Evolutionary conservation across 2,797 vertebrate species (phyloP).

Genomic region (Sebastiscus albofasciatus): DNA sequence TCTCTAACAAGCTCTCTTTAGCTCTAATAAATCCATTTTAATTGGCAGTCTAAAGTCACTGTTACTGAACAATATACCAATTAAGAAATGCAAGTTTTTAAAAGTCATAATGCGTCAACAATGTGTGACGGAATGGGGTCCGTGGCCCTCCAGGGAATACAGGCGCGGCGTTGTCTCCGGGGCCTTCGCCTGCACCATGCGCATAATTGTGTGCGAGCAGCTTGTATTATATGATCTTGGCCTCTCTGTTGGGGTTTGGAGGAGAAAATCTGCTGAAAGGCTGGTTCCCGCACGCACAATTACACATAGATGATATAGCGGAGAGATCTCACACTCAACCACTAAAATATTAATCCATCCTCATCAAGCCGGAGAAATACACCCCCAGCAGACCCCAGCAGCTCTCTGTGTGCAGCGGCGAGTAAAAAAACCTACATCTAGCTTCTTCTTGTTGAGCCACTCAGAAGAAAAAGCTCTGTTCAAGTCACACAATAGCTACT

Average conservation of each 20-base stretch:
- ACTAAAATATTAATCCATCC: slow-evolving; percentile 74
- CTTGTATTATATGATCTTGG: slow-evolving; percentile 35
- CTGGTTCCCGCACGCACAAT: slow-evolving; percentile 66
- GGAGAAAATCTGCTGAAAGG: slow-evolving; percentile 62
- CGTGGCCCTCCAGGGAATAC: slow-evolving; percentile 21
- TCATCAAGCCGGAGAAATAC: slow-evolving; percentile 58
- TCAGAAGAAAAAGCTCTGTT: not conserved
- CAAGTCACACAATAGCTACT: not conserved
- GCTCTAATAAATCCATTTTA: slow-evolving; percentile 40
- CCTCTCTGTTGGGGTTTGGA: slow-evolving; percentile 23
- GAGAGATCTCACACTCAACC: slow-evolving; percentile 56
- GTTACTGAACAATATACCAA: slow-evolving; percentile 17
- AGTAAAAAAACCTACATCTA: slow-evolving; percentile 9
- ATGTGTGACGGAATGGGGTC: slow-evolving; percentile 46
- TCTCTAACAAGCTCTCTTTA: slow-evolving; percentile 4
- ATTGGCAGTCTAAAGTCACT: not conserved
- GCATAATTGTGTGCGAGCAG: not conserved
- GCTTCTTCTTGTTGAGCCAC: not conserved
- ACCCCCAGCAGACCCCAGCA: slow-evolving; percentile 3
- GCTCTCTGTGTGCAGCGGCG: slow-evolving; percentile 12
- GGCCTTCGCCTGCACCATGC: not conserved
- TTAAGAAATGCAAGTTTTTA: slow-evolving; percentile 5
- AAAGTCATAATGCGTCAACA: not conserved
- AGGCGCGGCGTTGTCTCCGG: slow-evolving; percentile 8
- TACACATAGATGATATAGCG: slow-evolving; percentile 65